Conservation (phyloP, 2,113 vertebrate species). For the western clawed frog (Xenopus tropicalis) region DNA sequence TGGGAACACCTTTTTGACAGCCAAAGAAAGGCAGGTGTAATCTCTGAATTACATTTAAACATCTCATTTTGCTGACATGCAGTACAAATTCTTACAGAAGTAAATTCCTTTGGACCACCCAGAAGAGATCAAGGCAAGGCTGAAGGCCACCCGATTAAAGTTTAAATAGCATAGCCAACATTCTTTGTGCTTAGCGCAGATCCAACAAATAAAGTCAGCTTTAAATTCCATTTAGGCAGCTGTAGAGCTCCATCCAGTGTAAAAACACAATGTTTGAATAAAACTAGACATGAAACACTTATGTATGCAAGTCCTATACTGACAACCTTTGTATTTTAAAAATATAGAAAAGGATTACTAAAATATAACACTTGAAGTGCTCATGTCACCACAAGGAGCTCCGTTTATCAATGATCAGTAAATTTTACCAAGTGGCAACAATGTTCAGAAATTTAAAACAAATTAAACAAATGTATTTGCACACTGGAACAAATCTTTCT, state of each 20-base stretch:
- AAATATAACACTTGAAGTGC: too few species aligned
- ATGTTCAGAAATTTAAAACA: too few species aligned
- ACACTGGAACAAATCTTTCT: too few species aligned
- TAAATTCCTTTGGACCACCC: conserved; percentile 14
- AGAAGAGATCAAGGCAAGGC: neutral
- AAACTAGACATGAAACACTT: too few species aligned
- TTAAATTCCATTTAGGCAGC: neutral
- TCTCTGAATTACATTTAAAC: neutral
- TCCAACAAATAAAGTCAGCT: neutral
- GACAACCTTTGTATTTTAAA: too few species aligned
- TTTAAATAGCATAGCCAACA: neutral
- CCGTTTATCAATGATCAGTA: too few species aligned
- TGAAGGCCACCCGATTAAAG: neutral
- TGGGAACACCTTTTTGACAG: neutral
- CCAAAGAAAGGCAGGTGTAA: neutral
- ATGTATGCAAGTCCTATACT: too few species aligned
- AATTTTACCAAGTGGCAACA: too few species aligned
- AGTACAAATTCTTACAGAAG: neutral
- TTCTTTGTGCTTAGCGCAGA: neutral
- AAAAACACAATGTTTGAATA: too few species aligned
- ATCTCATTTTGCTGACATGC: neutral
- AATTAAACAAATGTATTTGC: too few species aligned
- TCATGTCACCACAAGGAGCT: too few species aligned
- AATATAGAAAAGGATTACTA: too few species aligned
- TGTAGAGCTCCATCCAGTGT: neutral